Evolutionary conservation across 2,797 vertebrate genomes (phyloP), one percentile per base, ranked within the genome.

Genomic region (Tadarida brasiliensis): DNA sequence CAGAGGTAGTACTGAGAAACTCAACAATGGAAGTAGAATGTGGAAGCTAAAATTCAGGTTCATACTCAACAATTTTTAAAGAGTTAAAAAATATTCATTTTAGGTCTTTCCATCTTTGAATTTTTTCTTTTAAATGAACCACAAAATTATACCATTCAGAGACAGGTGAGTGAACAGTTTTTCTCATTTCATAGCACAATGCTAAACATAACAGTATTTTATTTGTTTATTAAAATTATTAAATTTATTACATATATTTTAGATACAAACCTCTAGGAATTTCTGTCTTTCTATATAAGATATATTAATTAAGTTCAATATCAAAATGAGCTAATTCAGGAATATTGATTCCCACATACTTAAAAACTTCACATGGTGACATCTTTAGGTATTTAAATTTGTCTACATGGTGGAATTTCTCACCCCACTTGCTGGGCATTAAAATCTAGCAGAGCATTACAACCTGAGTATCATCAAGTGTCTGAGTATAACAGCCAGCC

Each of bases 311-410:
- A 82, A 54, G 22, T 80, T 93, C 22, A 49, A 47, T 85, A 22
- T 49, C 6, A 65, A 59, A 81, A 73, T 84, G 11, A 74, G 19
- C 59, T 87, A 85, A 92, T 44, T 93, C 11, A 83, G 39, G 33
- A 73, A 61, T 57, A 11, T 5, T 56, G 15, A 83, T 49, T 59
- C 28, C 68, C 12, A 70, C 6, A 63, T 20, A 78, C 56, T 63
- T 65, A 47, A 70, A 94, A 88, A 47, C 24, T 4, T 90, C 1
- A 35, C 11, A 92, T 20, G 4, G 65, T 82, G 90, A 65, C 3
- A 57, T 63, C 9, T 74, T 28, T 65, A 73, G 19, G 4, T 74
- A 17, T 96, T 96, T 30, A 85, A 85, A 51, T 70, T 73, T 81
- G 11, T 15, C 56, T 61, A 4, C 65, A 26, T 70, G 22, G 15